Evolutionary conservation across 2,888 invertebrate genomes (phyloP).

Genomic region (Teleiodes luculella): DNA sequence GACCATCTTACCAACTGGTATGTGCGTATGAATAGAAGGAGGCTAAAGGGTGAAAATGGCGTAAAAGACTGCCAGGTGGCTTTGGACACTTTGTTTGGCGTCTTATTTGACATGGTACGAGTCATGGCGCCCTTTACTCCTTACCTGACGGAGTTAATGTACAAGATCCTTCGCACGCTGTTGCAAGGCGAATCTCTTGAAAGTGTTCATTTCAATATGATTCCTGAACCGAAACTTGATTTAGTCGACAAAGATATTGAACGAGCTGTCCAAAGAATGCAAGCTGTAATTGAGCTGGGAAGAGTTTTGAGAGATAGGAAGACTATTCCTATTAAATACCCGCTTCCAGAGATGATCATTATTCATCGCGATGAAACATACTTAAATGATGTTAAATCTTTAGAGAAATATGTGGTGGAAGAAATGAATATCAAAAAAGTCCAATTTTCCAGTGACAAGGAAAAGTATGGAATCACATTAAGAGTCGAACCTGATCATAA

Average conservation of each 20-base stretch:
- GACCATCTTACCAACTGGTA: conserved; percentile 99
- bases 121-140: conserved; percentile 99
- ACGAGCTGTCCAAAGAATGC: conserved; percentile 94
- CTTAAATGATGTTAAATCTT: conserved; percentile 86
- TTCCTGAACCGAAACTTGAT: conserved; percentile 84
- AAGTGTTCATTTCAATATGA: conserved; percentile 95
- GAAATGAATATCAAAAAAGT: conserved; percentile 95
- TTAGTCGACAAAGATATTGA: conserved; percentile 93
- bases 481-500: conserved; percentile 98
- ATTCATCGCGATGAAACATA: conserved; percentile 91
- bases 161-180: conserved; percentile 88
- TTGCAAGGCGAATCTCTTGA: conserved; percentile 76
- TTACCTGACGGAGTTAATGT: conserved; percentile 96
- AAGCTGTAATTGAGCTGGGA: conserved; percentile 95
- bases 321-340: conserved; percentile 97
- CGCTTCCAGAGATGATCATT: conserved; percentile 96
- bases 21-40: conserved; percentile 95
- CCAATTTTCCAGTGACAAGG: conserved; percentile 92
- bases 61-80: conserved; percentile 89
- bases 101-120: conserved; percentile 91
- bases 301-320: conserved; percentile 95
- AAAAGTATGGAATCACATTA: conserved; percentile 93
- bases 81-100: conserved; percentile 91
- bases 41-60: conserved; percentile 95
- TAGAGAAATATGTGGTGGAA: conserved; percentile 92